Evolutionary conservation across 2,888 invertebrate species (phyloP).

Genomic region (Cerceris rybyensis): DNA sequence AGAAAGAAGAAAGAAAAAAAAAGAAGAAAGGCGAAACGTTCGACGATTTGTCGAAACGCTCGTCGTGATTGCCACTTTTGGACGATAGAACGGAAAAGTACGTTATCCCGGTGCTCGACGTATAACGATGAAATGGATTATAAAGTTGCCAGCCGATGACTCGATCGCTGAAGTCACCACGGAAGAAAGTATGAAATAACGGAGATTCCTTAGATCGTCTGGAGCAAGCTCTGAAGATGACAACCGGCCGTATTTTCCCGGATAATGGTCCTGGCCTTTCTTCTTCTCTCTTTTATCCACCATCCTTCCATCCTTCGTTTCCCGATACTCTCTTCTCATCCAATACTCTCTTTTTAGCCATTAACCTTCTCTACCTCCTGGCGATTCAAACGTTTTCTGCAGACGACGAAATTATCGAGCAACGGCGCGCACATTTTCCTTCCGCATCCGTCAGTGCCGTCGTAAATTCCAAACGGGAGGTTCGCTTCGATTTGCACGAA

Average conservation of each 20-base stretch:
- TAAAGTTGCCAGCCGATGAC: slow-evolving; percentile 1
- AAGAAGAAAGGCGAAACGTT: no score
- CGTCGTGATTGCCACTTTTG: no score
- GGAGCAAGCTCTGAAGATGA: slow-evolving; percentile 63
- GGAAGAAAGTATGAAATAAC: slow-evolving; percentile 39
- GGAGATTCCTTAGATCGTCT: slow-evolving; percentile 47
- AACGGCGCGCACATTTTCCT: slow-evolving; percentile 15
- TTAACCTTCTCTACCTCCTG: slow-evolving; percentile 38
- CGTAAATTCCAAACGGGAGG: neutral
- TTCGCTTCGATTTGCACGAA: slow-evolving; percentile 5
- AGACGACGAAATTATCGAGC: slow-evolving; percentile 63
- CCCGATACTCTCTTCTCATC: slow-evolving; percentile 23
- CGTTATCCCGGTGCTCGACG: neutral
- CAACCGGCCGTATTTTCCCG: slow-evolving; percentile 70
- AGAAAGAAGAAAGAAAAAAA: no score
- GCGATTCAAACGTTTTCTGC: slow-evolving; percentile 56
- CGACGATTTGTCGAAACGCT: no score
- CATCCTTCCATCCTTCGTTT: slow-evolving; percentile 22
- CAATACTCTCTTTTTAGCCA: slow-evolving; percentile 53
- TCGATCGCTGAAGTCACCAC: slow-evolving; percentile 5
- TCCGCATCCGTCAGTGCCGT: slow-evolving; percentile 33
- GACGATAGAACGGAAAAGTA: no score
- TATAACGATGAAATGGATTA: neutral
- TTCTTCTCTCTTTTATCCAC: slow-evolving; percentile 50
- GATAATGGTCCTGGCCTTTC: slow-evolving; percentile 69